Conservation (phyloP, 35 echinoderm and acorn worm genomes). For the Heliocidaris tuberculata region DNA sequence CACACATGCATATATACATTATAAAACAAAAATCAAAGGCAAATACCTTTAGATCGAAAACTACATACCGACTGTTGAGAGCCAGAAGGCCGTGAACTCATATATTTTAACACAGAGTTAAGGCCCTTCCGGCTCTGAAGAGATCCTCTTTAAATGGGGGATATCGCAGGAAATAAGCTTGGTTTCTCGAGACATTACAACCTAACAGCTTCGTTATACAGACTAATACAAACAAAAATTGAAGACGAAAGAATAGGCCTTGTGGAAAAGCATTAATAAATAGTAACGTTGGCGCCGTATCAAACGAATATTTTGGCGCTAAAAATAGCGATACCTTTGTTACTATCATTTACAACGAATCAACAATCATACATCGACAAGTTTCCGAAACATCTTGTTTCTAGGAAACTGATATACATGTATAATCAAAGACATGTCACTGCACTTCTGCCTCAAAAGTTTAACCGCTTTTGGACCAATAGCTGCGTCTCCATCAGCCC, state of each 20-base stretch:
- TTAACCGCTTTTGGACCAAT: no score
- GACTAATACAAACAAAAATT: no score
- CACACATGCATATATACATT: no score
- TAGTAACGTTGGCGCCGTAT: not conserved
- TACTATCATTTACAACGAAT: not conserved
- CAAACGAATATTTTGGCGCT: not conserved
- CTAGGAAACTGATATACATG: not conserved
- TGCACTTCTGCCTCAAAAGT: not conserved
- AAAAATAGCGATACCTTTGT: not conserved
- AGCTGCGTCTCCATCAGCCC: no score
- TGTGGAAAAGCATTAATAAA: not conserved
- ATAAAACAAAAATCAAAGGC: no score
- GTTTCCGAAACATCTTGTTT: not conserved
- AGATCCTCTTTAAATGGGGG: not conserved
- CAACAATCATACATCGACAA: not conserved
- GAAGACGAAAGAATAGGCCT: no score
- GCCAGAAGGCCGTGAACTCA: no score
- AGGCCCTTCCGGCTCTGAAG: no score
- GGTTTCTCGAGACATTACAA: not conserved
- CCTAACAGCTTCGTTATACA: not conserved
- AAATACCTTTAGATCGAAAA: no score
- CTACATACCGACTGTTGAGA: no score
- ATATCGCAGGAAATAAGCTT: not conserved
- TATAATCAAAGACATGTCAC: not conserved
- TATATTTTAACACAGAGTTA: no score